Percentiles rank a stretch among this genome's conserved stretches.
Evolutionary conservation across 1,140 invertebrate genomes (phyloP).

Genomic region (Papilio glaucus): DNA sequence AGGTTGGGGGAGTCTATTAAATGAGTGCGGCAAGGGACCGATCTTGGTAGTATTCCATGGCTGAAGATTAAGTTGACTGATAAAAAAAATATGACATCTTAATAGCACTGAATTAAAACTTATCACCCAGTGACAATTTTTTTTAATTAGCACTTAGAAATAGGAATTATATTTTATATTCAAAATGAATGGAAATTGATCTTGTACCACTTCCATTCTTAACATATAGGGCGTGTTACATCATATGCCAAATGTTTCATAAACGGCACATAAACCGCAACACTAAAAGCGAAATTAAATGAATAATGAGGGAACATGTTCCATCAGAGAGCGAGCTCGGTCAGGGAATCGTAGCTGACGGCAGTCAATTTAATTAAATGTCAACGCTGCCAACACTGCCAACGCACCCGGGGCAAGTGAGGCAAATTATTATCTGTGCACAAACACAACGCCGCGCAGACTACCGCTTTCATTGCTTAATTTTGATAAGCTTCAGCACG

Average conservation of each 20-base stretch:
- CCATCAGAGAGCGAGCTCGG: constrained; percentile 50
- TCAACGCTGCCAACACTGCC: constrained; percentile 66
- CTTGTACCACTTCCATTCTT: not conserved
- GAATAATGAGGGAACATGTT: constrained; percentile 44
- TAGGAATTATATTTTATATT: no score
- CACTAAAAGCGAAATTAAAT: constrained; percentile 44
- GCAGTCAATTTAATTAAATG: constrained; percentile 76
- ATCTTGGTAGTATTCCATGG: no score
- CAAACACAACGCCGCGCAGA: constrained; percentile 36
- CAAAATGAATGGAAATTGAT: no score
- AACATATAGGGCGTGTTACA: not conserved
- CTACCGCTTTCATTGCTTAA: constrained; percentile 22
- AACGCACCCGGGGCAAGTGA: constrained; percentile 46
- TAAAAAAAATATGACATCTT: not conserved
- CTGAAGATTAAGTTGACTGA: not conserved
- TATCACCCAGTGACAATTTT: no score
- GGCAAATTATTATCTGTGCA: constrained; percentile 55
- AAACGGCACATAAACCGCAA: constrained; percentile 14
- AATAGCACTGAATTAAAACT: no score
- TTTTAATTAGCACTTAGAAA: no score
- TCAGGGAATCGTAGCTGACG: constrained; percentile 60
- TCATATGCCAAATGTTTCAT: constrained; percentile 20
- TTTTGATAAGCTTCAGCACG: constrained; percentile 15
- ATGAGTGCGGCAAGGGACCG: not conserved
- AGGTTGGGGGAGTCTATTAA: not conserved